Evolutionary conservation across 2,113 vertebrate genomes (phyloP).

Genomic region (Carassius gibelio): DNA sequence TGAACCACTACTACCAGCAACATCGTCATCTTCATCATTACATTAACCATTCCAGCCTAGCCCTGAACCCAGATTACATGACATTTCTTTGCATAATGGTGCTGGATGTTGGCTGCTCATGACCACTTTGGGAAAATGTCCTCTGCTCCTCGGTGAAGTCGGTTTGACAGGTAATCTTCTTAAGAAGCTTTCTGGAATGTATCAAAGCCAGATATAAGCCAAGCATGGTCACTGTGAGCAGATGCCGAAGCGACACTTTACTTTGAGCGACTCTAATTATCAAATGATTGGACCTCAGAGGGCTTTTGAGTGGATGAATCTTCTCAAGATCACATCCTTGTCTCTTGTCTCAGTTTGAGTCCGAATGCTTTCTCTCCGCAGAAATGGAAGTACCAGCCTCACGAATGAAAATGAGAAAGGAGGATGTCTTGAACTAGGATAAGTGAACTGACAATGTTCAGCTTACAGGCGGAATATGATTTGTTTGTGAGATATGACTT

Average conservation of each 20-base stretch:
- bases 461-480: slow-evolving; percentile 13
- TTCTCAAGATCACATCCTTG: slow-evolving; percentile 5
- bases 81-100: slow-evolving; percentile 17
- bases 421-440: slow-evolving; percentile 43
- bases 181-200: slow-evolving; percentile 10
- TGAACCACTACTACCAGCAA: background rate
- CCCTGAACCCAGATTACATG: background rate
- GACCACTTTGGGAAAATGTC: background rate
- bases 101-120: slow-evolving; percentile 9
- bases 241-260: background rate
- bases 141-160: background rate
- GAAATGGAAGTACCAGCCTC: slow-evolving; percentile 67
- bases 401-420: slow-evolving; percentile 57
- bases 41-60: background rate
- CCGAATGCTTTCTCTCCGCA: slow-evolving; percentile 44
- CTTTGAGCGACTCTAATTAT: slow-evolving; percentile 27
- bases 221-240: background rate
- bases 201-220: background rate
- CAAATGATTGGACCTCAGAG: slow-evolving; percentile 3
- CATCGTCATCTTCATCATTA: slow-evolving; percentile 33
- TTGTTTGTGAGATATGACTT: background rate
- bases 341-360: slow-evolving; percentile 25
- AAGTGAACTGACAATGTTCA: slow-evolving; percentile 60
- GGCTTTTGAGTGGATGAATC: slow-evolving; percentile 4
- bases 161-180: slow-evolving; percentile 16